Base-by-base conservation (phyloP, 2,797 vertebrate species). In the Uromys caudimaculatus region DNA sequence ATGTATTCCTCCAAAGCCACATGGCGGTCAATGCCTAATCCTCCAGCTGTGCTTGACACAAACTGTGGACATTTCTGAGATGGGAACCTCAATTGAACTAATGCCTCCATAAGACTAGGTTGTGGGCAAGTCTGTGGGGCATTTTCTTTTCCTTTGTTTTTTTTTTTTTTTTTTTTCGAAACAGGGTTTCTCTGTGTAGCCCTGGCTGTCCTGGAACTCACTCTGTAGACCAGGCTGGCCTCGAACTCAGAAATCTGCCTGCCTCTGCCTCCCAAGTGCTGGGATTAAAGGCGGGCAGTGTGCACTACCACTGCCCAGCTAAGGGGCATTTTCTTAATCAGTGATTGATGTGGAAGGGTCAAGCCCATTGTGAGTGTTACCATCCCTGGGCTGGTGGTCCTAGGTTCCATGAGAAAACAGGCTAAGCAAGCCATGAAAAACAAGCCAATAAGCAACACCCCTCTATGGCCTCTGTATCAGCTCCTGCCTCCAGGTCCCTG, bases 1-100 rank as follows among this genome's bases (percentile, higher is more conserved):
- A 29, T 3, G 3, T 38, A 38, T 54, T 47, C 62, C 14, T 56
- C 79, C 35, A 6, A 9, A 50, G 41, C 9, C 27, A 5, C 81
- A 62, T 1, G 47, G 0, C 29, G 0, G 3, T 24, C 2, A 12
- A 35, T 35, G 13, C 41, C 44, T 6, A 3, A 67, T 32, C 32
- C n/a, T 32, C n/a, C 11, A 17, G 77, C 13, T 27, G 13, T 10
- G 9, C 47, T 87, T 41, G n/a, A 32, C 67, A 32, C 24, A 87
- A 50, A 23, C 21, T n/a, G 3, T 52, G 16, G 47, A 27, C 47
- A 69, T 7, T 21, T 21, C 64, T 3, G 9, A 41, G 35, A 44
- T 41, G 24, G 67, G 52, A 56, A 41, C 9, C 24, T 86, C 44
- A 23, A 0, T 10, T 67, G 83, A 23, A 21, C 35, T 50, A 67